Conservation (phyloP, 2,113 vertebrate species). For the Nibea albiflora region DNA sequence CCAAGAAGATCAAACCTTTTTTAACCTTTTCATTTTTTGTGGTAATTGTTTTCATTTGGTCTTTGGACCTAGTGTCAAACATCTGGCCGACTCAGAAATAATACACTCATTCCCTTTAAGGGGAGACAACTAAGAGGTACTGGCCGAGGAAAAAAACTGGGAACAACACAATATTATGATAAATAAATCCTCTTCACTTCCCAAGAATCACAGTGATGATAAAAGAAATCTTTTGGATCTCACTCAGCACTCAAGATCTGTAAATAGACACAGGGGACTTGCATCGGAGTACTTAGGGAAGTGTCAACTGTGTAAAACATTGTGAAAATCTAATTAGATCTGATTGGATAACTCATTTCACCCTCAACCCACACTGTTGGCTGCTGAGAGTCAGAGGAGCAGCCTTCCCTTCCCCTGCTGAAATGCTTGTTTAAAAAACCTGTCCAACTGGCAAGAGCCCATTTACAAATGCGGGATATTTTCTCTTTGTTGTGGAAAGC, state of each 20-base stretch:
- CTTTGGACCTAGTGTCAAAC: conserved; percentile 38
- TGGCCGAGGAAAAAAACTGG: conserved; percentile 50
- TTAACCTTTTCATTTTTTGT: background rate
- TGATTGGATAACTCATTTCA: conserved; percentile 46
- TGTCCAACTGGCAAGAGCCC: conserved; percentile 71
- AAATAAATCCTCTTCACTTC: conserved; percentile 58
- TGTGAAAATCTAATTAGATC: conserved; percentile 42
- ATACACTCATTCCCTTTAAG: conserved; percentile 50
- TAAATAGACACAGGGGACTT: conserved; percentile 28
- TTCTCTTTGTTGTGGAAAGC: conserved; percentile 75
- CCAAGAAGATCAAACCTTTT: background rate
- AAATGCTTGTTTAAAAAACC: conserved; percentile 64
- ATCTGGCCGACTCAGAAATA: conserved; percentile 57
- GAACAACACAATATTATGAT: conserved; percentile 64
- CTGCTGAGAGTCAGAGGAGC: conserved; percentile 34
- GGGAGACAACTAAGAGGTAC: conserved; percentile 35
- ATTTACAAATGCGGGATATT: conserved; percentile 70
- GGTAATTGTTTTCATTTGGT: conserved; percentile 41
- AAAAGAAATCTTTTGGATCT: conserved; percentile 55
- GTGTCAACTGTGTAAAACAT: conserved; percentile 39
- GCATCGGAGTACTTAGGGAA: conserved; percentile 18
- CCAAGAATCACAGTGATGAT: conserved; percentile 34
- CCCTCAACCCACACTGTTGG: conserved; percentile 21
- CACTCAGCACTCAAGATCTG: background rate
- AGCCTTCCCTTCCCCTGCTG: conserved; percentile 46